Percentiles rank a stretch among this genome's conserved stretches.
Evolutionary conservation across 2,113 vertebrate species (phyloP).

Genomic region (Brienomyrus longianalis): DNA sequence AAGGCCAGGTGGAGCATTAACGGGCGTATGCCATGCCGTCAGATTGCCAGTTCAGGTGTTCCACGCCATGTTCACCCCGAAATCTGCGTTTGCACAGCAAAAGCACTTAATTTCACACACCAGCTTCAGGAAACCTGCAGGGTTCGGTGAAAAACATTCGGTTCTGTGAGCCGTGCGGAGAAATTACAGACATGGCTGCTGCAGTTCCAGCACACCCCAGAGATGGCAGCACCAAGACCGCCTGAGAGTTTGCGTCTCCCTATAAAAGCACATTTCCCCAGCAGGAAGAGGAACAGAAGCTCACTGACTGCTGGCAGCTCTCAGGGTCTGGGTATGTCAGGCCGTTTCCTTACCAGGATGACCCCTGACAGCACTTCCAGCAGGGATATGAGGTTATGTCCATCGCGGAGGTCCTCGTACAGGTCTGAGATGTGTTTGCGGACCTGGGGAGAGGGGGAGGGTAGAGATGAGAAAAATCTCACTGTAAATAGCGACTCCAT

Average conservation of each 20-base stretch:
- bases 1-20: neutral
- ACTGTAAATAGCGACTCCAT: neutral
- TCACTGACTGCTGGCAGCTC: neutral
- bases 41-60: neutral
- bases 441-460: neutral
- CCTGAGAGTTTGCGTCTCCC: neutral
- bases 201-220: neutral
- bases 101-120: neutral
- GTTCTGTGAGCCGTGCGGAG: neutral
- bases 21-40: neutral
- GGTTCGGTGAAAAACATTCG: neutral
- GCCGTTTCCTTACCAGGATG: conserved; percentile 72
- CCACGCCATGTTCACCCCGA: neutral
- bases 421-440: conserved; percentile 54
- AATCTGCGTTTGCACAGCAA: neutral
- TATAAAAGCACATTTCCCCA: neutral
- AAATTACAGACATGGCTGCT: neutral
- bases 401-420: conserved; percentile 89
- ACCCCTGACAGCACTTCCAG: conserved; percentile 93
- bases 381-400: conserved; percentile 91
- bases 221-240: neutral
- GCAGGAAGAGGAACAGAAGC: neutral
- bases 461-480: neutral
- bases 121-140: neutral
- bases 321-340: neutral